Base-by-base conservation (phyloP, 2,888 invertebrate genomes). In the Tenodera sinensis region DNA sequence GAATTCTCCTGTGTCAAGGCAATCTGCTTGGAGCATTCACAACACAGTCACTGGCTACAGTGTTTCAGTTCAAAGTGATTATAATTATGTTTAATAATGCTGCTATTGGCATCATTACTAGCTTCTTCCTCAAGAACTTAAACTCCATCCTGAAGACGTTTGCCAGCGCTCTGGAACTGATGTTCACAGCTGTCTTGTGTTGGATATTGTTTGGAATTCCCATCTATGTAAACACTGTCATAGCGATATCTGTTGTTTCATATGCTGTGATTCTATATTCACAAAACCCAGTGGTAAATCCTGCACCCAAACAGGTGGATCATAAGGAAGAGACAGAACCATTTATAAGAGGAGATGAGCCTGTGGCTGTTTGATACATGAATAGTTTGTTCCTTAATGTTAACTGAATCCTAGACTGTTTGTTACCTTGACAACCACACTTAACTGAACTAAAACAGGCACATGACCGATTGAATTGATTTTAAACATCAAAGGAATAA, bases 111-210 rank as follows among this genome's bases (percentile, higher is more conserved):
- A 98, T 99, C 91, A 97, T 98, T 0, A 98, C 98, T 0, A 98
- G 98, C 93, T 97, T 99, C 93, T 99, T 99, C 92, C 94, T 99
- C 34, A 97, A 98, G 93, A 97, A 97, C 92, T 95, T 99, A 92
- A 99, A 99, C 93, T 98, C 98, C 0, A 98, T 99, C 92, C 94
- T 99, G 88, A 99, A 99, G 94, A 98, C 98, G 0, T 99, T 98
- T 93, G 99, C 99, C 1, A 98, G 98, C 93, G 98, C 98, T 25
- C 94, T 99, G 91, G 99, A 99, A 92, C 93, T 99, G 71, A 94
- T 98, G 88, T 97, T 99, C 92, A 98, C 98, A 0, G 98, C 98
- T 0, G 94, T 98, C 25, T 94, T 98, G 0, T 97, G 98, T 92
- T 98, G 97, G 94, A 92, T 98, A 87, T 93, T 98, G 87, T 98